Conservation (phyloP, 2,113 vertebrate genomes). For the Mesoclemmys tuberculata region DNA sequence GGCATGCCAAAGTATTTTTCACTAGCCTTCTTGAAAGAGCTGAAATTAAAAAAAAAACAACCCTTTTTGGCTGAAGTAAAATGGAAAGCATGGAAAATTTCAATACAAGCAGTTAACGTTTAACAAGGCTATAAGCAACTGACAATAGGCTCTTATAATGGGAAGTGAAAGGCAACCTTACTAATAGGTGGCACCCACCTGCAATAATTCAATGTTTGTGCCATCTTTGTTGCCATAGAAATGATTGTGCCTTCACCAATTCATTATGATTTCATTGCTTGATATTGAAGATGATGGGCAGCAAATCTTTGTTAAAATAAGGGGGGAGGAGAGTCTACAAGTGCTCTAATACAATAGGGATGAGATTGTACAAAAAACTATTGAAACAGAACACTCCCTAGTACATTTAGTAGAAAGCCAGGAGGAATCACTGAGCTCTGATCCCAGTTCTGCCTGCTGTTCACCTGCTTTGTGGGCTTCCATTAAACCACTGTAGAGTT, state of each 20-base stretch:
- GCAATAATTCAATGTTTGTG: conserved; percentile 38
- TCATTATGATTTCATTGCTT: conserved; percentile 36
- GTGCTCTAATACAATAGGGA: not conserved
- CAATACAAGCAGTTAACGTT: not conserved
- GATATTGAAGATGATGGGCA: conserved; percentile 9
- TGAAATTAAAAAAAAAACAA: not conserved
- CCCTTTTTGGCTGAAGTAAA: not conserved
- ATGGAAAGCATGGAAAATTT: conserved; percentile 1
- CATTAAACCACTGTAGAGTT: not conserved
- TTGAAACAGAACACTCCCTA: not conserved
- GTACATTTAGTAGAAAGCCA: not conserved
- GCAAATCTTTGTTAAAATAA: conserved; percentile 37
- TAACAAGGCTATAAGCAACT: conserved; percentile 11
- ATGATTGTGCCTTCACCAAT: conserved; percentile 13
- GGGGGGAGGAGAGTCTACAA: not conserved
- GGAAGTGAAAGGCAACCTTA: not conserved
- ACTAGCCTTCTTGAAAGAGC: not conserved
- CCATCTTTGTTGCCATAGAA: conserved; percentile 53
- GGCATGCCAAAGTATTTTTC: not conserved
- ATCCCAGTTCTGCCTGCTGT: not conserved
- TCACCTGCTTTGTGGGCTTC: not conserved
- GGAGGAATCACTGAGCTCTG: not conserved
- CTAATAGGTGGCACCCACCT: not conserved
- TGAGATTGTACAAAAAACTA: not conserved
- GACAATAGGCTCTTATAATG: not conserved